A percentile compares a stretch with the other conserved stretches of the same genome.
Evolutionary conservation across 2,113 vertebrate species (phyloP).

Genomic region (Willisornis vidua): DNA sequence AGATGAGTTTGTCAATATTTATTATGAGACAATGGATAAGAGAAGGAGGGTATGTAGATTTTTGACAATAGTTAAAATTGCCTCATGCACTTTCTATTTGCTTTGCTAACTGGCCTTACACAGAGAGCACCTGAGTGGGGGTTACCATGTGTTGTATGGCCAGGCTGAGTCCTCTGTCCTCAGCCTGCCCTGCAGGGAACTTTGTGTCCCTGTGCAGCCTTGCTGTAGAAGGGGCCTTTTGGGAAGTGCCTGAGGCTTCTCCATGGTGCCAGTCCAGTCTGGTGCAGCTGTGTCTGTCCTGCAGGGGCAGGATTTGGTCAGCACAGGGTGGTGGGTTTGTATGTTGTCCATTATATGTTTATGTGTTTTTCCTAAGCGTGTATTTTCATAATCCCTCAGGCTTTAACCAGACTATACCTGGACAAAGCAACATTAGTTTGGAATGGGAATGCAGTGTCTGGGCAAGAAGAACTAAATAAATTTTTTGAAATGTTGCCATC

Average conservation of each 20-base stretch:
- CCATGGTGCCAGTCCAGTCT: neutral
- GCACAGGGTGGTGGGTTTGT: neutral
- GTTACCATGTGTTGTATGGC: fast-evolving
- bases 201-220: neutral
- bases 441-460: conserved; percentile 94
- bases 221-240: neutral
- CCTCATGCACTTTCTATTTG: neutral
- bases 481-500: conserved; percentile 97
- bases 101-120: neutral
- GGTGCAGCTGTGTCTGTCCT: fast-evolving
- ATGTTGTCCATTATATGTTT: neutral
- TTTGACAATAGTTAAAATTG: neutral
- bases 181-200: neutral
- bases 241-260: neutral
- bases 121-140: neutral
- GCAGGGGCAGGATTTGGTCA: neutral
- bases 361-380: neutral
- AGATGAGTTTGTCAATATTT: conserved; percentile 95
- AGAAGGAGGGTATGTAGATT: conserved; percentile 84
- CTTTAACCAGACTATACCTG: conserved; percentile 89
- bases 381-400: conserved; percentile 65
- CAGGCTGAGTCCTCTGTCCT: neutral
- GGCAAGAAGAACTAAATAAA: conserved; percentile 88
- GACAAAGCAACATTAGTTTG: conserved; percentile 94
- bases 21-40: conserved; percentile 97